Conservation (phyloP, 2,797 vertebrate species). For the Clarias platycephalus region DNA sequence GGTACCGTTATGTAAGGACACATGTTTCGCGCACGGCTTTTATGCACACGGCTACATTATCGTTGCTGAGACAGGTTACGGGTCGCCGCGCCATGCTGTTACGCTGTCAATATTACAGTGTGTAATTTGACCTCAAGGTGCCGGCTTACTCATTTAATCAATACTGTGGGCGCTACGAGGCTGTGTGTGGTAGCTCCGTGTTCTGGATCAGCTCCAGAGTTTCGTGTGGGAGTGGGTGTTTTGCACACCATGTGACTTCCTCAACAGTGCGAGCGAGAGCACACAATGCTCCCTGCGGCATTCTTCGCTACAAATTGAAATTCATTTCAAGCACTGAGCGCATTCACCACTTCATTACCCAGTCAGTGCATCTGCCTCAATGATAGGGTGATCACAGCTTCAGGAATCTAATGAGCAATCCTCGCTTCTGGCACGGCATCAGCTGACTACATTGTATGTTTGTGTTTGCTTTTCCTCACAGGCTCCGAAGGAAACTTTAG, state of each 20-base stretch:
- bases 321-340: slow-evolving; percentile 54
- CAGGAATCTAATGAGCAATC: slow-evolving; percentile 39
- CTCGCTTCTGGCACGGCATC: slow-evolving; percentile 14
- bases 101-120: slow-evolving; percentile 37
- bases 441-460: slow-evolving; percentile 27
- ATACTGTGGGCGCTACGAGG: slow-evolving; percentile 44
- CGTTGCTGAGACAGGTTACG: slow-evolving; percentile 33
- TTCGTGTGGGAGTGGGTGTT: slow-evolving; percentile 61
- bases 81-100: slow-evolving; percentile 4
- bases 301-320: slow-evolving; percentile 66
- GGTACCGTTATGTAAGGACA: slow-evolving; percentile 41
- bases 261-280: slow-evolving; percentile 62
- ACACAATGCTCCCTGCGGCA: slow-evolving; percentile 66
- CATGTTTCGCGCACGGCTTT: slow-evolving; percentile 8
- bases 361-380: slow-evolving; percentile 26
- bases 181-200: slow-evolving; percentile 34
- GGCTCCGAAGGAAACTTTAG: slow-evolving; percentile 97
- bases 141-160: slow-evolving; percentile 45
- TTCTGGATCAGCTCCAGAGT: slow-evolving; percentile 49
- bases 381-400: slow-evolving; percentile 17
- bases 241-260: slow-evolving; percentile 63
- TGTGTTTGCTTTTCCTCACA: slow-evolving; percentile 61
- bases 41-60: slow-evolving; percentile 7
- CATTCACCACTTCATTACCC: slow-evolving; percentile 27
- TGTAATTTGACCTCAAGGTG: slow-evolving; percentile 42